These are phyloP conservation scores for Labrus mixtus DNA, from an alignment of 2,113 vertebrate genomes.

Conservation along the genomic window DNA sequence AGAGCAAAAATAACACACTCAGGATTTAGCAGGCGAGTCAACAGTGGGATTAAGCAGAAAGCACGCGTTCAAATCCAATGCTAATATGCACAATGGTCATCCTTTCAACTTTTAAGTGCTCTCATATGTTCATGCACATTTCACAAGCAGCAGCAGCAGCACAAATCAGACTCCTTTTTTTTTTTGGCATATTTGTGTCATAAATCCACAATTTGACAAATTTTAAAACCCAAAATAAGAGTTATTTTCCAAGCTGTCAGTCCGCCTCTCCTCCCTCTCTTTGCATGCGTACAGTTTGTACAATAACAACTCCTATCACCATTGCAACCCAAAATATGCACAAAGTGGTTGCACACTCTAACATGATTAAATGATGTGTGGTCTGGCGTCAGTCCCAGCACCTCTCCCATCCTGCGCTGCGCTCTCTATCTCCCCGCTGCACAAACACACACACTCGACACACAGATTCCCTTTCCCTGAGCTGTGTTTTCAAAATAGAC, in stretches of 20 bases:
- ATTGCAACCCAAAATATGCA: slow-evolving; percentile 70
- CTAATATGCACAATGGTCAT: slow-evolving; percentile 72
- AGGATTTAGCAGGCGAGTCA: slow-evolving; percentile 77
- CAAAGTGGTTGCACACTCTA: slow-evolving; percentile 76
- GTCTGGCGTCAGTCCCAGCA: slow-evolving; percentile 79
- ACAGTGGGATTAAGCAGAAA: slow-evolving; percentile 76
- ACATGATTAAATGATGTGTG: slow-evolving; percentile 82
- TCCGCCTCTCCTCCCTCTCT: slow-evolving; percentile 7
- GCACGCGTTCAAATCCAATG: slow-evolving; percentile 73
- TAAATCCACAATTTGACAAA: slow-evolving; percentile 41
- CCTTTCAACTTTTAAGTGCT: slow-evolving; percentile 55
- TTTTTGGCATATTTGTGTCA: neutral
- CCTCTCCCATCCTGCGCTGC: slow-evolving; percentile 65
- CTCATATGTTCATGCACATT: slow-evolving; percentile 27
- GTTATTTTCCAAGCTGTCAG: slow-evolving; percentile 41
- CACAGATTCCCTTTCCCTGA: slow-evolving; percentile 68
- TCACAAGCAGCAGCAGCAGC: neutral
- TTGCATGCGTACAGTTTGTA: slow-evolving; percentile 41
- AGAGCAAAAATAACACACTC: slow-evolving; percentile 81
- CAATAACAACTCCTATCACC: slow-evolving; percentile 75
- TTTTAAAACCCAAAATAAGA: slow-evolving; percentile 35
- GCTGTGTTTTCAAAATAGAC: slow-evolving; percentile 78
- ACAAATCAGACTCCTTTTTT: slow-evolving; percentile 22
- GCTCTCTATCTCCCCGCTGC: slow-evolving; percentile 61
- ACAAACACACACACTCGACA: slow-evolving; percentile 27